Conservation (phyloP, 2,888 invertebrate genomes). For the Limenitis arthemis region DNA sequence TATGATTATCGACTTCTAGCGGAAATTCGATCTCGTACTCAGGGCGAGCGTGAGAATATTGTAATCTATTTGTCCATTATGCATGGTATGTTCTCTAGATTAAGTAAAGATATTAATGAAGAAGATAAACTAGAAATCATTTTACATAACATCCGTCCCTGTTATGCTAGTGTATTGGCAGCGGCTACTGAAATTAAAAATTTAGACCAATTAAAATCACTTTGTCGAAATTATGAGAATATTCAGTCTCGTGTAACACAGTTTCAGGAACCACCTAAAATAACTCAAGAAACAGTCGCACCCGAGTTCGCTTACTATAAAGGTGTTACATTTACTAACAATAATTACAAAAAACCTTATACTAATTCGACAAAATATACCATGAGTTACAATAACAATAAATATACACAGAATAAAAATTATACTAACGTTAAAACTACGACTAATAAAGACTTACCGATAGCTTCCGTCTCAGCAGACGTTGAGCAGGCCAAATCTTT, state of each 20-base stretch:
- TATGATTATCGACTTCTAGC: conserved; percentile 17
- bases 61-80: conserved; percentile 20
- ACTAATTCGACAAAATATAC: too few relatives aligned
- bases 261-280: conserved; percentile 16
- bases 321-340: background rate
- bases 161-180: conserved; percentile 16
- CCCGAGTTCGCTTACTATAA: conserved; percentile 17
- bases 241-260: conserved; percentile 10
- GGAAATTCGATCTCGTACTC: conserved; percentile 21
- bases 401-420: too few relatives aligned
- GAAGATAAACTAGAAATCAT: conserved; percentile 17
- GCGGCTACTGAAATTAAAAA: conserved; percentile 2
- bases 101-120: conserved; percentile 10
- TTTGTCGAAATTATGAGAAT: conserved; percentile 18
- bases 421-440: too few relatives aligned
- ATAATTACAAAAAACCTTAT: too few relatives aligned
- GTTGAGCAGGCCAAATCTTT: background rate
- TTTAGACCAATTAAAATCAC: conserved; percentile 1
- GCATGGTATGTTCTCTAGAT: conserved; percentile 18
- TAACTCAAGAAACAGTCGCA: conserved; percentile 10
- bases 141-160: conserved; percentile 18
- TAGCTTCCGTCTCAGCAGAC: background rate
- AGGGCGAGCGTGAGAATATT: conserved; percentile 18
- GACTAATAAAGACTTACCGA: background rate
- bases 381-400: too few relatives aligned